Base-by-base conservation (phyloP, 2,113 vertebrate genomes). In the Glaucomys volans region DNA sequence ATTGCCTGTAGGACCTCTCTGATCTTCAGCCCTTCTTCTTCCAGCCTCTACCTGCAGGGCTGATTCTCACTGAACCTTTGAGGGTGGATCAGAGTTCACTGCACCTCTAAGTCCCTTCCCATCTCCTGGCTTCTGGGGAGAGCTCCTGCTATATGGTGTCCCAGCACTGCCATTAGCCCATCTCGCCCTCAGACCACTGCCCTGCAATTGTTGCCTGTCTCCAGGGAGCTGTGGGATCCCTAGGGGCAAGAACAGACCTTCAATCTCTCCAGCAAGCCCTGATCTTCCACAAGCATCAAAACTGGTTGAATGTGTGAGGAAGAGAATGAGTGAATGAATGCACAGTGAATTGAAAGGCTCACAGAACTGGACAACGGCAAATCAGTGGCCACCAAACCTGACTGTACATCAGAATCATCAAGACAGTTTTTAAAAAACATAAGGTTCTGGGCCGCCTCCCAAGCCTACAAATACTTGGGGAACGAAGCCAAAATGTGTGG, bases 371-470 rank as follows among this genome's bases (percentile, higher is more conserved):
- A 40, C 18, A 16, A 32, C 17, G 35, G 35, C 89, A 62, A 87
- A 72, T 30, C 87, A 82, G 90, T 5, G 64, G 75, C 66, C 74
- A 90, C 85, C 57, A 47, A 67, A 75, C 88, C 59, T 30, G 32
- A 30, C 0, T 32, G 66, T 35, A 26, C 30, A 52, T 90, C 95
- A 90, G 62, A 66, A 97, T 92, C 74, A 67, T 81, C 93, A 54
- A 42, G 47, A 87, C 94, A 93, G 87, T 52, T 88, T 85, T 93
- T 17, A 75, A 92, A 91, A 91, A 95, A 94, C 81, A 79, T 80
- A 71, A 82, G 95, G 84, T 69, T 79, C 91, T 96, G 95, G 96
- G 72, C 85, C 86, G 87, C n/a, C 2, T 86, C 96, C 96, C 96
- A 95, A 94, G 52, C 57, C 32, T 81, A 92, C 83, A 90, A 85